These are phyloP conservation scores for Scaptodrosophila latifasciaeformis DNA, from an alignment of 2,888 invertebrate species.

Conservation along the genomic window DNA sequence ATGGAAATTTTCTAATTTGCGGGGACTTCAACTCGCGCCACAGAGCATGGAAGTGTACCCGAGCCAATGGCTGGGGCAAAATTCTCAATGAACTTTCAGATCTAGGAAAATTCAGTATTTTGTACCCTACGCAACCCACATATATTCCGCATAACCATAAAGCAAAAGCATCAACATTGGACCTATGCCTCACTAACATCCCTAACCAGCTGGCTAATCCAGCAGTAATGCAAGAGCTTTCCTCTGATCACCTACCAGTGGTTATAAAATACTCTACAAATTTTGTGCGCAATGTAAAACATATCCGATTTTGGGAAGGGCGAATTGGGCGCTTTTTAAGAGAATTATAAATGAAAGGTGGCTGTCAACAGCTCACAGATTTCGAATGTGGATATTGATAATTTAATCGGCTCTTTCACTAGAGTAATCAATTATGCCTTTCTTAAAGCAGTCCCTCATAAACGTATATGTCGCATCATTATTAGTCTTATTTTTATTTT, in stretches of 20 bases:
- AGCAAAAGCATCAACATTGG: background rate
- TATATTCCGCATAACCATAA: conserved; percentile 1
- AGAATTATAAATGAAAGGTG: background rate
- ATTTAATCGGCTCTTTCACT: too few relatives aligned
- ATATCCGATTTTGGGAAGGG: background rate
- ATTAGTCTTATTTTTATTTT: too few relatives aligned
- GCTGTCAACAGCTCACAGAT: too few relatives aligned
- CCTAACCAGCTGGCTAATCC: background rate
- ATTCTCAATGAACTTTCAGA: conserved; percentile 1
- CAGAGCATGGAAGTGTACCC: background rate
- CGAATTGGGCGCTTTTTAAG: background rate
- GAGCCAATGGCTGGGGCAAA: conserved; percentile 9
- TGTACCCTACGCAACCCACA: background rate
- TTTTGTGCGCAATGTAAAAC: background rate
- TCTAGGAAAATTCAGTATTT: background rate
- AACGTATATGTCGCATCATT: too few relatives aligned
- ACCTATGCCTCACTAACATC: background rate
- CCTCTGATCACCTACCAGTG: conserved; percentile 5
- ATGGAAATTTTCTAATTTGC: background rate
- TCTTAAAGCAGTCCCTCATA: too few relatives aligned
- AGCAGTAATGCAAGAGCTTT: background rate
- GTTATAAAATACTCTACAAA: background rate
- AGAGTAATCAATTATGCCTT: too few relatives aligned
- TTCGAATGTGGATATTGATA: too few relatives aligned
- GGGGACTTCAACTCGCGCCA: background rate